These are phyloP conservation scores for Phalangium opilio DNA, from an alignment of 2,888 invertebrate genomes.

Conservation along the genomic window DNA sequence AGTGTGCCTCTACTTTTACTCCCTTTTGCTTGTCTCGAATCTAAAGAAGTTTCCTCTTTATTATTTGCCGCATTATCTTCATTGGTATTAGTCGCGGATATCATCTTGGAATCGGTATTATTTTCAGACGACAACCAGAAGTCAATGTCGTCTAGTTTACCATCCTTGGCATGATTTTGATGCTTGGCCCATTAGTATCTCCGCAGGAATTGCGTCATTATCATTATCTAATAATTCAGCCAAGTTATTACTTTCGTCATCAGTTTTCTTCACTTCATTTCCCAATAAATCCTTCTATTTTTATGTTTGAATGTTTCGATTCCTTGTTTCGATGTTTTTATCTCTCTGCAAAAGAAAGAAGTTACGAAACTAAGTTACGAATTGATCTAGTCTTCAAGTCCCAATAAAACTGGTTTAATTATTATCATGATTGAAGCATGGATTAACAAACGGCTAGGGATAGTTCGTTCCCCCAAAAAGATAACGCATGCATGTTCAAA, in stretches of 20 bases:
- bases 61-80: constrained; percentile 7
- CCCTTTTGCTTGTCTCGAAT: constrained; percentile 8
- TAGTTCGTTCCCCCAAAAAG: too few relatives aligned
- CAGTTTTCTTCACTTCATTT: constrained; percentile 34
- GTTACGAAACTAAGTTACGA: too few relatives aligned
- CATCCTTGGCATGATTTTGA: too few relatives aligned
- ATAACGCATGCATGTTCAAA: too few relatives aligned
- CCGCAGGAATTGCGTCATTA: too few relatives aligned
- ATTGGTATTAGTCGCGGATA: constrained; percentile 6
- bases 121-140: constrained; percentile 28
- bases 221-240: too few relatives aligned
- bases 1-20: too few relatives aligned
- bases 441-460: too few relatives aligned
- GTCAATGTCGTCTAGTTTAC: constrained; percentile 31
- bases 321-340: constrained; percentile 1
- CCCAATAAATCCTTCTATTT: constrained; percentile 8
- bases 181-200: too few relatives aligned
- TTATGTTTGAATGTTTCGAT: constrained; percentile 6
- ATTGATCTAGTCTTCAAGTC: too few relatives aligned
- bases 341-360: not conserved
- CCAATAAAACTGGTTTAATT: too few relatives aligned
- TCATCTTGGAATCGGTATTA: not conserved
- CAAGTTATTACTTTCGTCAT: constrained; percentile 1
- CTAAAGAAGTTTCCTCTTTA: constrained; percentile 9
- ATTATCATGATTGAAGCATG: too few relatives aligned